Conservation (phyloP, 1,140 invertebrate genomes). For the Sweltsa coloradensis region DNA sequence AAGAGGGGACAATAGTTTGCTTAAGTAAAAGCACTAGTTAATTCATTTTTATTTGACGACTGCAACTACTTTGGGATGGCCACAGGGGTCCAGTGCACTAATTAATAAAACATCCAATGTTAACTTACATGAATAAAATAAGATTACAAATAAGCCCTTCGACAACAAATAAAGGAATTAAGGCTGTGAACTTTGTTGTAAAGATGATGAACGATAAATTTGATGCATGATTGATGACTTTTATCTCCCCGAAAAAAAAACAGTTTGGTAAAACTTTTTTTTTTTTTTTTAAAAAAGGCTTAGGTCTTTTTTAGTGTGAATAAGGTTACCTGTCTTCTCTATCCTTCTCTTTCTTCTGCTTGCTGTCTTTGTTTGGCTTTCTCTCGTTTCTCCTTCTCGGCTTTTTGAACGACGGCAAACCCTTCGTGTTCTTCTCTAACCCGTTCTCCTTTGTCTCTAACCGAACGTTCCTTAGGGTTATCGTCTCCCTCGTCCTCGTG, state of each 20-base stretch:
- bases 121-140: too few relatives aligned
- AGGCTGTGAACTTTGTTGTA: too few relatives aligned
- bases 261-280: neutral
- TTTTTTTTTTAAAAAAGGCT: neutral
- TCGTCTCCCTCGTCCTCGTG: constrained; percentile 38
- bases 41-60: too few relatives aligned
- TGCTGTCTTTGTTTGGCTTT: constrained; percentile 61
- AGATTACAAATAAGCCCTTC: too few relatives aligned
- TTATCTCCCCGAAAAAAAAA: constrained; percentile 1
- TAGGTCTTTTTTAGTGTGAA: neutral
- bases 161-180: too few relatives aligned
- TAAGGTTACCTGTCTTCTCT: constrained; percentile 63
- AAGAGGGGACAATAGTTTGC: too few relatives aligned
- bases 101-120: too few relatives aligned
- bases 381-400: constrained; percentile 63
- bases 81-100: too few relatives aligned
- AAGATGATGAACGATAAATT: neutral
- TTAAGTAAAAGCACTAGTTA: too few relatives aligned
- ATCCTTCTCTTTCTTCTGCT: constrained; percentile 77
- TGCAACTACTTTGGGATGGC: too few relatives aligned
- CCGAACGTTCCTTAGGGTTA: constrained; percentile 33
- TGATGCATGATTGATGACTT: neutral
- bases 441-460: constrained; percentile 29
- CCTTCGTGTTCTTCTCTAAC: constrained; percentile 67
- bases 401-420: constrained; percentile 51